phyloP scores from a whole-genome alignment of 2,888 invertebrate genomes.

The Drosophila birchii region DNA sequence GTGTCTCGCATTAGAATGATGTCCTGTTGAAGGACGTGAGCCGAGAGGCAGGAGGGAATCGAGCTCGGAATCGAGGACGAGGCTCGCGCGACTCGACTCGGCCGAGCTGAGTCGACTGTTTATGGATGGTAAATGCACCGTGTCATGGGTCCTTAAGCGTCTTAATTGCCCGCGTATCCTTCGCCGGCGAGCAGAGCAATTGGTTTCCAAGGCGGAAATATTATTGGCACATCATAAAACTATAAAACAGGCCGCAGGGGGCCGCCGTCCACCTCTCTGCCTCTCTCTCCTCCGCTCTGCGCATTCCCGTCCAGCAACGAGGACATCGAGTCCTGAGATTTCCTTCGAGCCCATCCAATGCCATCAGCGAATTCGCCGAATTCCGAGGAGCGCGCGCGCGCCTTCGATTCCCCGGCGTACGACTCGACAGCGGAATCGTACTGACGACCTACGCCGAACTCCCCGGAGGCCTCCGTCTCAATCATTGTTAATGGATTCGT shows the following conservation, averaged over 20 bases:
- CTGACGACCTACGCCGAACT: constrained; percentile 62
- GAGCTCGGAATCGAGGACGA: constrained; percentile 17
- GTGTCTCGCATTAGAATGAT: constrained; percentile 78
- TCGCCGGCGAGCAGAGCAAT: constrained; percentile 65
- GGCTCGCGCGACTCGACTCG: constrained; percentile 71
- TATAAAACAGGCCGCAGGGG: constrained; percentile 83
- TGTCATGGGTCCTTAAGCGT: constrained; percentile 82
- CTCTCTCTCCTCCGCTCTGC: constrained; percentile 12
- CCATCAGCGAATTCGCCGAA: constrained; percentile 76
- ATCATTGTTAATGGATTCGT: constrained; percentile 74
- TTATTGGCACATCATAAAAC: constrained; percentile 83
- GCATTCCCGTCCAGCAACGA: constrained; percentile 9
- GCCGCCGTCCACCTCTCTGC: constrained; percentile 35
- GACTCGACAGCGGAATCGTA: constrained; percentile 57
- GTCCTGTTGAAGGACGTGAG: constrained; percentile 63
- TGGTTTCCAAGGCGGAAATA: constrained; percentile 81
- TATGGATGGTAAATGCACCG: constrained; percentile 78
- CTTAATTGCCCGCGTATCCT: constrained; percentile 82
- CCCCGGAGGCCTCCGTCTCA: constrained; percentile 63
- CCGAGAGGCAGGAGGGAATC: constrained; percentile 11
- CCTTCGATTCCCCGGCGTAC: constrained; percentile 72
- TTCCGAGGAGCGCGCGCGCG: constrained; percentile 73
- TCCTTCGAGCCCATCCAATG: constrained; percentile 46
- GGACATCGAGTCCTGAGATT: constrained; percentile 27
- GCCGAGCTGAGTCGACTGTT: constrained; percentile 56